Conservation (phyloP, 2,113 vertebrate species). For the Athene noctua region DNA sequence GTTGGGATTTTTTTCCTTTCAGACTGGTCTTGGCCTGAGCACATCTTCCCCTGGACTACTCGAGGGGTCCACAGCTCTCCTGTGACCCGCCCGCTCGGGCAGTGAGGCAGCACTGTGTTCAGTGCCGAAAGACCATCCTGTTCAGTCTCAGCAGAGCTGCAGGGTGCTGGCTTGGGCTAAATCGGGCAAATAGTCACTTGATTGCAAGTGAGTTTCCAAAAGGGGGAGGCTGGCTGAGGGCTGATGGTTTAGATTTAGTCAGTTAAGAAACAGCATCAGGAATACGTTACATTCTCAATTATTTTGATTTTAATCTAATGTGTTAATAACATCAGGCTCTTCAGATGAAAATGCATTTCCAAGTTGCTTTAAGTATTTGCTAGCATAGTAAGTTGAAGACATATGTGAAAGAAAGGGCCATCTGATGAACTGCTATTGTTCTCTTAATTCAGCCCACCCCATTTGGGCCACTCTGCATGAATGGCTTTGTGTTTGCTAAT, state of each 20-base stretch:
- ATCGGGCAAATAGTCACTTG: not conserved
- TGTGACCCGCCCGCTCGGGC: accelerated
- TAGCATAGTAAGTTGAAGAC: not conserved
- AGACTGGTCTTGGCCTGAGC: not conserved
- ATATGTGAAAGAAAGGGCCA: conserved; percentile 24
- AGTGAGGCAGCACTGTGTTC: not conserved
- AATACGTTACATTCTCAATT: not conserved
- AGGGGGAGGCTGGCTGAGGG: not conserved
- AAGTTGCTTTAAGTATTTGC: conserved; percentile 19
- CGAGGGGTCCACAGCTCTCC: not conserved
- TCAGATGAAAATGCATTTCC: conserved; percentile 15
- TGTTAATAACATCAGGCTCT: conserved; percentile 36
- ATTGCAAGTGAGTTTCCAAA: not conserved
- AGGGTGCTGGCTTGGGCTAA: not conserved
- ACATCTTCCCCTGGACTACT: not conserved
- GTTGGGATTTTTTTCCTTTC: not conserved
- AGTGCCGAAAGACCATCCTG: accelerated
- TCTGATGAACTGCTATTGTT: conserved; percentile 63
- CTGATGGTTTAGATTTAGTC: not conserved
- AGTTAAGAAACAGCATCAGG: not conserved
- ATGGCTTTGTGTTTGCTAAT: conserved; percentile 58
- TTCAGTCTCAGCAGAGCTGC: not conserved
- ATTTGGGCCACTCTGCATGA: conserved; percentile 16
- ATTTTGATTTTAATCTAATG: conserved; percentile 28
- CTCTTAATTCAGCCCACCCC: conserved; percentile 59